Base-by-base conservation (phyloP, 2,113 vertebrate species). In the Calyptomena viridis region DNA sequence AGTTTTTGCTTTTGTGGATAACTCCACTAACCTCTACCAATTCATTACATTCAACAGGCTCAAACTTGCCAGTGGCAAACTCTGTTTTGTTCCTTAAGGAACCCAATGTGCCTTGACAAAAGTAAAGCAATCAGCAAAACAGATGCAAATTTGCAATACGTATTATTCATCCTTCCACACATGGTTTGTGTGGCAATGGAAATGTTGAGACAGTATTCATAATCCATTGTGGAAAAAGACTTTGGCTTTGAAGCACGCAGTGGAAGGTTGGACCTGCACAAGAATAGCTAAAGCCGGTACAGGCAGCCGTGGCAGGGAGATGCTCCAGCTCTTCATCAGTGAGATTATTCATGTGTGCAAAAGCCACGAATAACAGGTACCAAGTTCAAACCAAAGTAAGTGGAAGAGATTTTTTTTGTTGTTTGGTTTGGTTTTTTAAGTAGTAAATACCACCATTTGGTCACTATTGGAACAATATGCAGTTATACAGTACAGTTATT, bases 111-210 rank as follows among this genome's bases (percentile, higher is more conserved):
- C 93, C 95, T 94, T 91, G 76, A 75, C 69, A 87, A 72, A 96
- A 96, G 86, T 66, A 84, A 92, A 95, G 66, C 80, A 64, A 89
- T 95, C 92, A 89, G 92, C 77, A 92, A 84, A 96, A 82, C 46
- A 72, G 28, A 88, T 69, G 83, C 69, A 82, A 81, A 68, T 89
- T 81, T 67, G 49, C 53, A 73, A 79, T 66, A 87, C 89, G 25
- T 76, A 22, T 78, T 84, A 52, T 69, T 95, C 88, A 64, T 37
- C 83, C 84, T 87, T 86, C 73, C 81, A 52, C 76, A 64, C 37
- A 3, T 11, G 31, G 44, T 75, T 87, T 81, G 60, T 78, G 84
- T 84, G 62, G 80, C 83, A 88, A n/a, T 80, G 83, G 68, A 67
- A 78, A 60, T 30, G 44, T 59, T 95, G 76, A 81, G 76, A 46